Evolutionary conservation across 2,797 vertebrate species (phyloP).

Genomic region (Cossypha caffra): DNA sequence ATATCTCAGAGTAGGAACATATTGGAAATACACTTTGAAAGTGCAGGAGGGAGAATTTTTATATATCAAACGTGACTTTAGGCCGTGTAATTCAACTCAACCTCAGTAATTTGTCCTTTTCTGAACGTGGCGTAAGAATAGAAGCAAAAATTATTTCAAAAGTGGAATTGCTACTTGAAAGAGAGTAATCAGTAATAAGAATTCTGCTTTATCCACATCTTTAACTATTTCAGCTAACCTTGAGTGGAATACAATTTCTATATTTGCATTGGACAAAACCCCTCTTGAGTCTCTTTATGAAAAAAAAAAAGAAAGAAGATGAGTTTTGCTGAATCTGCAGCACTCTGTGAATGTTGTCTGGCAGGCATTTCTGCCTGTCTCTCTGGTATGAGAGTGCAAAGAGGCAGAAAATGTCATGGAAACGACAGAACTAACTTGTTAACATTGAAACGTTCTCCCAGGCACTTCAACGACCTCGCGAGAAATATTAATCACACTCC

Average conservation of each 20-base stretch:
- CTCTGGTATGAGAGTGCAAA: neutral
- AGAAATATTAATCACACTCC: neutral
- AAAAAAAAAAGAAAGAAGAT: neutral
- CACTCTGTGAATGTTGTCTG: neutral
- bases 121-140: neutral
- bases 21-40: neutral
- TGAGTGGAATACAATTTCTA: neutral
- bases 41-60: neutral
- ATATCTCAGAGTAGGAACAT: neutral
- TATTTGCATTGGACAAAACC: neutral
- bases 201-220: neutral
- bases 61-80: neutral
- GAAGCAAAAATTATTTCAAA: neutral
- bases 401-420: neutral
- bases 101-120: neutral
- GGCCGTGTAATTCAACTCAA: neutral
- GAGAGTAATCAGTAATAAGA: neutral
- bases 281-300: neutral
- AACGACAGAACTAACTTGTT: neutral
- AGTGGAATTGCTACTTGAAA: neutral
- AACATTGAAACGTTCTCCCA: neutral
- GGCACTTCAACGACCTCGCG: neutral
- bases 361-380: neutral
- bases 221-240: neutral
- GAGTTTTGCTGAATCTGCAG: neutral